These are phyloP conservation scores for Caenorhabditis brenneri DNA, from an alignment of 1,140 invertebrate species.

Conservation along the genomic window DNA sequence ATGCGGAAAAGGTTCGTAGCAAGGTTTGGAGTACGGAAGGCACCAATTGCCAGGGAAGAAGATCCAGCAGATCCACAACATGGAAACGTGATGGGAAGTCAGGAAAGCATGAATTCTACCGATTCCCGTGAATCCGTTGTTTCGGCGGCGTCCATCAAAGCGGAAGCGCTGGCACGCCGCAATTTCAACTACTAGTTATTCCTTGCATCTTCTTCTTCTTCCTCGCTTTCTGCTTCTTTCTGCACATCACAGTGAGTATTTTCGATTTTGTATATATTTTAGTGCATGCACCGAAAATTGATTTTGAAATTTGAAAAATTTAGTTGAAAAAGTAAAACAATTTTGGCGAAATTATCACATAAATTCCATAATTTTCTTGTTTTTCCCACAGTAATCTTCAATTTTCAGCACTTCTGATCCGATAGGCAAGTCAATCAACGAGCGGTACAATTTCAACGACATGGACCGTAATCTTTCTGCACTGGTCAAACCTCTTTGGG, in stretches of 20 bases:
- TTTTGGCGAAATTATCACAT: no score
- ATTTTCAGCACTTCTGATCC: conserved; percentile 38
- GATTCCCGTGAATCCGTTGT: conserved; percentile 47
- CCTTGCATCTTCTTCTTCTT: background rate
- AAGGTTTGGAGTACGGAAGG: conserved; percentile 47
- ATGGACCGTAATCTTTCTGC: conserved; percentile 26
- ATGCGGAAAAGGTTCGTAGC: conserved; percentile 47
- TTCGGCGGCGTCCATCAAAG: conserved; percentile 40
- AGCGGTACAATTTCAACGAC: conserved; percentile 38
- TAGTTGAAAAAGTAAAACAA: background rate
- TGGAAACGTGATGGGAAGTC: conserved; percentile 13
- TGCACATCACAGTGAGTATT: conserved; percentile 39
- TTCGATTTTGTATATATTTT: no score
- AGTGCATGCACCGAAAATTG: background rate
- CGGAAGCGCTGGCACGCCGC: conserved; percentile 27
- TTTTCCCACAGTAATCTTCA: background rate
- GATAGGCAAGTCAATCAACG: conserved; percentile 37
- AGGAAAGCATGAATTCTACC: conserved; percentile 32
- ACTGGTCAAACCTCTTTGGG: conserved; percentile 46
- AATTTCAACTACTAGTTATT: conserved; percentile 42
- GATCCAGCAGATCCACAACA: conserved; percentile 38
- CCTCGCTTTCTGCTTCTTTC: conserved; percentile 21
- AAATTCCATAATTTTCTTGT: no score
- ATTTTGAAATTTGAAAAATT: background rate
- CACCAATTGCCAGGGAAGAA: conserved; percentile 43